These are phyloP conservation scores for Heliocidaris erythrogramma DNA, from an alignment of 35 echinoderm and acorn worm genomes.

Conservation along the genomic window DNA sequence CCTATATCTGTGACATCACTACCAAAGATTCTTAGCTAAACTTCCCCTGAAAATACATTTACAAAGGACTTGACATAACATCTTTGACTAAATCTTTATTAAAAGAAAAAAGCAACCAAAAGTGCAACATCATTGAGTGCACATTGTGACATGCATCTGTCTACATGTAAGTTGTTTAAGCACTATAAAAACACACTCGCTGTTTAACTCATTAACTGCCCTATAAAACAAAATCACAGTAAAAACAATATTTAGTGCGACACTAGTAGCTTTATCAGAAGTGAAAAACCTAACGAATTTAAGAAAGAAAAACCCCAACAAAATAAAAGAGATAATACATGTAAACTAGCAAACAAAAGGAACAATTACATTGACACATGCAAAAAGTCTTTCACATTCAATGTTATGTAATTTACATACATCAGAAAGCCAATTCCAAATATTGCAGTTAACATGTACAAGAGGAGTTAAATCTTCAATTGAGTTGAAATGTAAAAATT, in stretches of 20 bases:
- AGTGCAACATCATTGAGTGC: no score
- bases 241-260: no score
- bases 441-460: not conserved
- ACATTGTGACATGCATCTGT: no score
- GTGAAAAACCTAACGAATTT: no score
- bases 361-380: not conserved
- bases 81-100: no score
- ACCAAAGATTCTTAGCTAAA: not conserved
- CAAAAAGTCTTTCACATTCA: not conserved
- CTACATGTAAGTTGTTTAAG: no score
- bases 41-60: no score
- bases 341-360: not conserved
- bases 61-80: no score
- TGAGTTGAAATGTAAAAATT: slow-evolving; percentile 5
- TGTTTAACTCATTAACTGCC: not conserved
- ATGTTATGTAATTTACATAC: not conserved
- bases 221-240: not conserved
- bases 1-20: not conserved
- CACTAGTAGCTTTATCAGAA: no score
- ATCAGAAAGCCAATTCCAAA: not conserved
- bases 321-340: not conserved
- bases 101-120: no score
- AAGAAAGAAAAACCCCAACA: not conserved
- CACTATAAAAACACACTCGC: no score
- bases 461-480: not conserved